Conservation (phyloP, 2,797 vertebrate species). For the Onychomys arenicola region DNA sequence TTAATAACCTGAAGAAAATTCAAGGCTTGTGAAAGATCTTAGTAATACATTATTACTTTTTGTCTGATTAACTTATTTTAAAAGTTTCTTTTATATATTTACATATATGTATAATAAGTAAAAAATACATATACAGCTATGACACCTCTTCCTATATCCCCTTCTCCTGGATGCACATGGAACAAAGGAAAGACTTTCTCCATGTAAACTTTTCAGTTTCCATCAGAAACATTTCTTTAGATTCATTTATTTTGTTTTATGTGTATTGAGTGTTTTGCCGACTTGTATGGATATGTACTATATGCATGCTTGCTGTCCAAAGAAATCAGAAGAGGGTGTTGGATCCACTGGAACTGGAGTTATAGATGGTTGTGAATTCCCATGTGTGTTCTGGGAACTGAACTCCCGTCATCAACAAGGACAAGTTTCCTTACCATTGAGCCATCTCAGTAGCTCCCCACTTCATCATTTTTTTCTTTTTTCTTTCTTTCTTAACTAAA, state of each 20-base stretch:
- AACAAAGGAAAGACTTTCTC: not conserved
- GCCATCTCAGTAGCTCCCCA: not conserved
- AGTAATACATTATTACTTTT: not conserved
- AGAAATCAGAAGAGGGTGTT: not conserved
- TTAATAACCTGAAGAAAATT: not conserved
- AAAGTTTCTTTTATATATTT: not conserved
- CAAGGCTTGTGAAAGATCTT: not conserved
- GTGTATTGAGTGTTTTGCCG: not conserved
- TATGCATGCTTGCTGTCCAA: not conserved
- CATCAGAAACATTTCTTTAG: not conserved
- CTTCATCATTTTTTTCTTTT: too few relatives aligned
- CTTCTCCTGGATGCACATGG: not conserved
- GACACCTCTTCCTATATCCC: not conserved
- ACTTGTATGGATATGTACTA: not conserved
- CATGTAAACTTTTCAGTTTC: not conserved
- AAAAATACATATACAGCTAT: not conserved
- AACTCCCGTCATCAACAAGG: not conserved
- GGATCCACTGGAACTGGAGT: not conserved
- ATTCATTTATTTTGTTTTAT: not conserved
- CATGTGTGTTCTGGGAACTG: not conserved
- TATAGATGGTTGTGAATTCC: not conserved
- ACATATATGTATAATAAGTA: not conserved
- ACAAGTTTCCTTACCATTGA: not conserved
- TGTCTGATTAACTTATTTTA: not conserved
- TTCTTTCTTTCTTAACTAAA: not conserved